phyloP scores from a whole-genome alignment of 2,797 vertebrate genomes.

The Lophius americanus region DNA sequence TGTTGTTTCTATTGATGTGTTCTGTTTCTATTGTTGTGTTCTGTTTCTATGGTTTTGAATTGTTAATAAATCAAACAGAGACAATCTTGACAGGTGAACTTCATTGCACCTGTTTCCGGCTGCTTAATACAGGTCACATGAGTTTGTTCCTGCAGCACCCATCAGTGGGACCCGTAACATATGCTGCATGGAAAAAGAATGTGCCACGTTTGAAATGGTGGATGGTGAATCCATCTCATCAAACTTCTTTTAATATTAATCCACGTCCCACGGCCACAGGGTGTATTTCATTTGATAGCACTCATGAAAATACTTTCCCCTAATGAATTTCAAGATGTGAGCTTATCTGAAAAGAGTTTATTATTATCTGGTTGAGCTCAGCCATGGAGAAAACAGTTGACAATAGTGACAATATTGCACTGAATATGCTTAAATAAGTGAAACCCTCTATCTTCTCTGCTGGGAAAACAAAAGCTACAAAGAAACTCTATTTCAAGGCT shows the following conservation, averaged over 20 bases:
- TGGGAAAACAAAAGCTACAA: constrained; percentile 19
- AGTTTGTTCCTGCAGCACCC: too few species aligned
- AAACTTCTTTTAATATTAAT: background rate
- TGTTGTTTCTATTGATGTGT: too few species aligned
- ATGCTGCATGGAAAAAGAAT: too few species aligned
- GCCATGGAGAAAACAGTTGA: constrained; percentile 3
- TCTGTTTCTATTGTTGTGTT: too few species aligned
- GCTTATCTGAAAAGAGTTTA: constrained; percentile 5
- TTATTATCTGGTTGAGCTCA: constrained; percentile 7
- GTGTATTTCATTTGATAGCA: constrained; percentile 1
- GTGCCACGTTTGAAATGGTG: background rate
- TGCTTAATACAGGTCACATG: too few species aligned
- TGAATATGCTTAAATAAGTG: constrained; percentile 6
- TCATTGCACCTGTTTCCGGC: too few species aligned
- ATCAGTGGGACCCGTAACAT: too few species aligned
- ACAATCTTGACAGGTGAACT: too few species aligned
- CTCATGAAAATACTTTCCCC: background rate
- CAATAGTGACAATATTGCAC: background rate
- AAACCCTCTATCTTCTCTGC: background rate
- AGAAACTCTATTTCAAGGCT: constrained; percentile 28
- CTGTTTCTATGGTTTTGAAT: too few species aligned
- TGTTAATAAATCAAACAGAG: too few species aligned
- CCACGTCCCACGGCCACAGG: constrained; percentile 16
- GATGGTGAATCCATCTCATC: constrained; percentile 1
- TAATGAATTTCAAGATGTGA: constrained; percentile 13